Conservation (phyloP, 2,888 invertebrate species). For the Trissonchulus latispiculum region DNA sequence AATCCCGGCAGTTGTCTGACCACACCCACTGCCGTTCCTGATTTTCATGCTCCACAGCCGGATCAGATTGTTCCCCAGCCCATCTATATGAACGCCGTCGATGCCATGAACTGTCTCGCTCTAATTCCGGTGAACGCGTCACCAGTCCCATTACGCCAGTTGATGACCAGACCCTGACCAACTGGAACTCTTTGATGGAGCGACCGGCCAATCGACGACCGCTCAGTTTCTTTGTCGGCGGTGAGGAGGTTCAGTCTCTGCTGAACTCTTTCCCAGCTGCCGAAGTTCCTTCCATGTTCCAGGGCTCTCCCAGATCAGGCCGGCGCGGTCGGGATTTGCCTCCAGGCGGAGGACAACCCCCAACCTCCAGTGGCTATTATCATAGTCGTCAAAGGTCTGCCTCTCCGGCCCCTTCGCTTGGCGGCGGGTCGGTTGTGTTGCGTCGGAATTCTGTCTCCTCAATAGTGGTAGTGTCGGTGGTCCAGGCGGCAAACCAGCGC, state of each 20-base stretch:
- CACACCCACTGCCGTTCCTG: background rate
- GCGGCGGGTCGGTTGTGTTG: background rate
- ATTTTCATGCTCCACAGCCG: conserved; percentile 10
- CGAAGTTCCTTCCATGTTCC: background rate
- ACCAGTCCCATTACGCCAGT: background rate
- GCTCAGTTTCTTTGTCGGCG: conserved; percentile 20
- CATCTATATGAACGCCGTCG: conserved; percentile 18
- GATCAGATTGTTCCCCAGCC: conserved; percentile 22
- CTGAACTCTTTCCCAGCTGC: background rate
- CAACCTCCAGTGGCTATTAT: too few relatives aligned
- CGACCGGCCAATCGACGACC: background rate
- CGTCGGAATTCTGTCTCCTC: background rate
- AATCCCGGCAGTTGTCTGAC: too few relatives aligned
- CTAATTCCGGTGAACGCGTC: background rate
- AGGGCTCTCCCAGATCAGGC: background rate
- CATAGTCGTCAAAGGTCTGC: background rate
- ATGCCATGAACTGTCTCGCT: background rate
- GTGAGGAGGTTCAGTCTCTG: background rate
- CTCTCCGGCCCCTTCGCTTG: background rate
- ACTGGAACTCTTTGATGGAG: background rate
- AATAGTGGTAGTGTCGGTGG: too few relatives aligned
- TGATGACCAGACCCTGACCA: background rate
- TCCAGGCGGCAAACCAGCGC: conserved; percentile 34
- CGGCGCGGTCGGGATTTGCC: too few relatives aligned
- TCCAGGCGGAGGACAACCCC: background rate